Evolutionary conservation across 1,140 invertebrate genomes (phyloP).

Genomic region (Drosophila repletoides): DNA sequence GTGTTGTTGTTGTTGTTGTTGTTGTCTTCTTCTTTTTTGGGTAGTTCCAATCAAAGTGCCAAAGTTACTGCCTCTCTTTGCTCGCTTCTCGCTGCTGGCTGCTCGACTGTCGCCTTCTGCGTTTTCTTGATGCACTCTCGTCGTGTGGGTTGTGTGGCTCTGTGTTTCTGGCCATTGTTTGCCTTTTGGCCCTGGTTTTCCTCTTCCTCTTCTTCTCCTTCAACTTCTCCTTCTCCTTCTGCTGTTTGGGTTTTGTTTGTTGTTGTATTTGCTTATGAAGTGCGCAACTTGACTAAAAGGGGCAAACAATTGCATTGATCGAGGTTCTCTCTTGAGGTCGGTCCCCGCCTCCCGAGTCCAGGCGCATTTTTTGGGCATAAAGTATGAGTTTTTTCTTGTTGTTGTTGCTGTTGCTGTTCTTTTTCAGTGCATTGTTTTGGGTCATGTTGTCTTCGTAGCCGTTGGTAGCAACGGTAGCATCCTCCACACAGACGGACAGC

Average conservation of each 20-base stretch:
- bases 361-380: slow-evolving; percentile 75
- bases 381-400: slow-evolving; percentile 66
- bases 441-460: slow-evolving; percentile 63
- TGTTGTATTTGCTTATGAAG: slow-evolving; percentile 79
- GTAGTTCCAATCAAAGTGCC: slow-evolving; percentile 75
- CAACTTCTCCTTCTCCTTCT: slow-evolving; percentile 11
- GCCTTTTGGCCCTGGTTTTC: slow-evolving; percentile 60
- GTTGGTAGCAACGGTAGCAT: slow-evolving; percentile 69
- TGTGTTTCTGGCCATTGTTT: too few species aligned
- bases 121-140: slow-evolving; percentile 17
- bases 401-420: slow-evolving; percentile 31
- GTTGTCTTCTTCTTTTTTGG: slow-evolving; percentile 34
- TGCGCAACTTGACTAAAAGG: slow-evolving; percentile 80
- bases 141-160: slow-evolving; percentile 44
- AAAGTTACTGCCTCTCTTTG: slow-evolving; percentile 42
- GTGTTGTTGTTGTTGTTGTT: too few species aligned
- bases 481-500: slow-evolving; percentile 34
- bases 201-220: too few species aligned
- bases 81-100: neutral
- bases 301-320: slow-evolving; percentile 80
- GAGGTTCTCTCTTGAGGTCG: too few species aligned
- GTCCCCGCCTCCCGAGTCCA: neutral
- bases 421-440: slow-evolving; percentile 70
- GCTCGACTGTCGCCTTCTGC: neutral
- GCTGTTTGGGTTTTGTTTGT: slow-evolving; percentile 32